Conservation (phyloP, 2,888 invertebrate genomes). For the Macropis europaea region DNA sequence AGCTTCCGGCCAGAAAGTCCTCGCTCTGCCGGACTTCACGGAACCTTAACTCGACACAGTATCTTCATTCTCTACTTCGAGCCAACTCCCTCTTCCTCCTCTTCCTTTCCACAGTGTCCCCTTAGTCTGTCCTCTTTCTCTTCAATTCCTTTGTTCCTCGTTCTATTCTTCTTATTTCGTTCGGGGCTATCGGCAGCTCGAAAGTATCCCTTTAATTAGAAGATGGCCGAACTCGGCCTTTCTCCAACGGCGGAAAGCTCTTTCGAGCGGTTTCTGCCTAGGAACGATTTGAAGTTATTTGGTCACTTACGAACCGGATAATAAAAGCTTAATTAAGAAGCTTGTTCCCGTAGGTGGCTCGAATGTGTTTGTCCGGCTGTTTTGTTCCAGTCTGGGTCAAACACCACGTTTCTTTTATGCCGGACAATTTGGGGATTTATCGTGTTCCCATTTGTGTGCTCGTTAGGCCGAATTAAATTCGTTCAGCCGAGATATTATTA, state of each 20-base stretch:
- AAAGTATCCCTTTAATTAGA: conserved; percentile 37
- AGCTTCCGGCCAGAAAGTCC: conserved; percentile 22
- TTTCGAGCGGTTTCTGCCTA: not conserved
- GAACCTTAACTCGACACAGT: conserved; percentile 32
- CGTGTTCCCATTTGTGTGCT: conserved; percentile 16
- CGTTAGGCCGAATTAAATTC: conserved; percentile 26
- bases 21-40: conserved; percentile 56
- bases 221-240: conserved; percentile 7
- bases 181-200: conserved; percentile 26
- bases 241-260: not conserved
- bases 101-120: not conserved
- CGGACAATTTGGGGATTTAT: conserved; percentile 7
- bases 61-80: conserved; percentile 1
- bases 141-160: not conserved
- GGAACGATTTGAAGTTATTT: conserved; percentile 11
- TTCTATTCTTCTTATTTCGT: conserved; percentile 10
- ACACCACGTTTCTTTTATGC: conserved; percentile 5
- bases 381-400: conserved; percentile 12
- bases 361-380: conserved; percentile 7
- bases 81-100: not conserved
- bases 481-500: not conserved
- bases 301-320: conserved; percentile 18
- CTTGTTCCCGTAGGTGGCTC: not conserved
- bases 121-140: not conserved
- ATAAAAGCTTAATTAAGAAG: conserved; percentile 28